phyloP scores from a whole-genome alignment of 2,113 vertebrate genomes.

The Azemiops feae region DNA sequence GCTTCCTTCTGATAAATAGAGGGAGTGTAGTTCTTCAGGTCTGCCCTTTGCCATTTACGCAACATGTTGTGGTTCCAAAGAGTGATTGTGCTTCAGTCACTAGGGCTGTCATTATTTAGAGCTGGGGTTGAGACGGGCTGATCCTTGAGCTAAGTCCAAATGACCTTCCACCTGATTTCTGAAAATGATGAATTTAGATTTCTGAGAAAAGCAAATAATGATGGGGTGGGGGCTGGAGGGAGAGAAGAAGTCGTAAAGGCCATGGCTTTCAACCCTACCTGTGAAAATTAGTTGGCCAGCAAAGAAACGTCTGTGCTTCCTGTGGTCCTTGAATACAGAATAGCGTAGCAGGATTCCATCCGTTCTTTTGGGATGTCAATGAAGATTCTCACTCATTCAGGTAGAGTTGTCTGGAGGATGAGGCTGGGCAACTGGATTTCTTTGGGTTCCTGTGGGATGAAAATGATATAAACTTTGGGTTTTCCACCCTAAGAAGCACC shows the following conservation, averaged over 20 bases:
- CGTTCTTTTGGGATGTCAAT: neutral
- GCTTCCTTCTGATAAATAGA: neutral
- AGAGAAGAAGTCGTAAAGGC: neutral
- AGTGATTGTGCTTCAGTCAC: neutral
- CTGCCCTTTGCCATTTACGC: neutral
- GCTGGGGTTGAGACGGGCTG: neutral
- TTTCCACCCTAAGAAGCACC: neutral
- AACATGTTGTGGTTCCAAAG: neutral
- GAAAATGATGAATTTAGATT: neutral
- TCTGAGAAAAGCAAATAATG: neutral
- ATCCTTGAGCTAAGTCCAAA: neutral
- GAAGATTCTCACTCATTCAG: neutral
- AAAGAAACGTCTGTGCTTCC: neutral
- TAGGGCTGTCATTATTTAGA: neutral
- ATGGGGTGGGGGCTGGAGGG: neutral
- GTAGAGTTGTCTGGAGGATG: no score
- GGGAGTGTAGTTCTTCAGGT: neutral
- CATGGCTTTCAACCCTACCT: neutral
- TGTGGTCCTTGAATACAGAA: neutral
- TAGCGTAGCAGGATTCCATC: neutral
- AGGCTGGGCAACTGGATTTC: no score
- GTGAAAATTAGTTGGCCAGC: neutral
- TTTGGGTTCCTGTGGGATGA: neutral
- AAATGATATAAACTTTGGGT: neutral
- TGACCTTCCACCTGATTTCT: neutral